A percentile compares a stretch with the other conserved stretches of the same genome.
Evolutionary conservation across 2,888 invertebrate species (phyloP).

Genomic region (Brenthis hecate): DNA sequence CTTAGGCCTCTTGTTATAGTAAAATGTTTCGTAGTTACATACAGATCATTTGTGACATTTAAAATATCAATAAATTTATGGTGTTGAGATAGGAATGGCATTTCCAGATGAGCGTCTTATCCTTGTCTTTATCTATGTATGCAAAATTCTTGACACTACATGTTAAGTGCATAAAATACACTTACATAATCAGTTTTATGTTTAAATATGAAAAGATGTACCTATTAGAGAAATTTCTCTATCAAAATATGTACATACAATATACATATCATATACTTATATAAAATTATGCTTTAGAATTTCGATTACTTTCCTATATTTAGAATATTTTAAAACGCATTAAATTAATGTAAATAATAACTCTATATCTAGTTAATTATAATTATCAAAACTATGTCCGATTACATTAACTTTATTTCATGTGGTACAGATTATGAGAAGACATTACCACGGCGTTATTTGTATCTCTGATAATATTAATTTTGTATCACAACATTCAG

Average conservation of each 20-base stretch:
- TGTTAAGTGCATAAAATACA: conserved; percentile 43
- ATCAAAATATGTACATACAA: no score
- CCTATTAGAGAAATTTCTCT: no score
- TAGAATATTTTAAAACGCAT: no score
- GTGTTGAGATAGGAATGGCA: conserved; percentile 69
- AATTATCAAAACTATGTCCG: not conserved
- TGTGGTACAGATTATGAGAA: conserved; percentile 27
- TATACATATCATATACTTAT: no score
- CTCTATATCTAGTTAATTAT: not conserved
- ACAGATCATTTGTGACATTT: conserved; percentile 82
- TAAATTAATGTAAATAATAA: no score
- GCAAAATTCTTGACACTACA: conserved; percentile 54
- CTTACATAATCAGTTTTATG: conserved; percentile 37
- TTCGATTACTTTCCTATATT: no score
- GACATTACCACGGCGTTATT: conserved; percentile 32
- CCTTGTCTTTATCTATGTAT: conserved; percentile 53
- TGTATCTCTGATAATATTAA: conserved; percentile 37
- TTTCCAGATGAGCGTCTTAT: conserved; percentile 61
- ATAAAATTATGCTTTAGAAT: no score
- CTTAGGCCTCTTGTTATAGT: conserved; percentile 50
- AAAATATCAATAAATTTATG: conserved; percentile 81
- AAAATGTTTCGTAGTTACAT: conserved; percentile 65
- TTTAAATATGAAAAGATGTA: conserved; percentile 24
- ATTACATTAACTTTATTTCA: conserved; percentile 11
- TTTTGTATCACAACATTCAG: conserved; percentile 37